phyloP scores from a whole-genome alignment of 2,797 vertebrate species.

The Tragelaphus oryx region DNA sequence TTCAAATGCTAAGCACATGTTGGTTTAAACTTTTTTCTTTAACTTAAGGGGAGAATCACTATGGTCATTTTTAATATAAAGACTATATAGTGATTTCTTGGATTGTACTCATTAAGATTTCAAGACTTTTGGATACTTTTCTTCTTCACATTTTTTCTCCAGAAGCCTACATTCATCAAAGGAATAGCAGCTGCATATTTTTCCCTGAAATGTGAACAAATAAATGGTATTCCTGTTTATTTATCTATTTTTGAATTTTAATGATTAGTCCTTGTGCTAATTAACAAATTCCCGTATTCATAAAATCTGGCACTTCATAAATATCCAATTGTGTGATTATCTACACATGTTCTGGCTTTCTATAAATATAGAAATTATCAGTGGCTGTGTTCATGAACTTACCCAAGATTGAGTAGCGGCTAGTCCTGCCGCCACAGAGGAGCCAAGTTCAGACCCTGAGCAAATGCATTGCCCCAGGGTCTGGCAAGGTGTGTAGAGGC shows the following conservation, averaged over 20 bases:
- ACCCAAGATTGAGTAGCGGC: conserved; percentile 15
- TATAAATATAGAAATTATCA: conserved; percentile 63
- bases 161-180: conserved; percentile 74
- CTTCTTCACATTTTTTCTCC: conserved; percentile 69
- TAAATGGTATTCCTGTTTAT: conserved; percentile 75
- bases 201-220: conserved; percentile 66
- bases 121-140: conserved; percentile 75
- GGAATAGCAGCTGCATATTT: conserved; percentile 79
- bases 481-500: conserved; percentile 53
- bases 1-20: conserved; percentile 71
- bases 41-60: conserved; percentile 57
- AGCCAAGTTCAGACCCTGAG: conserved; percentile 31
- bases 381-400: conserved; percentile 57
- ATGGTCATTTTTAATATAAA: conserved; percentile 77
- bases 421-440: conserved; percentile 11
- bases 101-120: conserved; percentile 73
- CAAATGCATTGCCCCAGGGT: conserved; percentile 46
- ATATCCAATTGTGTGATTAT: conserved; percentile 73
- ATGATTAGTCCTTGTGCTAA: conserved; percentile 72
- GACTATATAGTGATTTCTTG: conserved; percentile 74
- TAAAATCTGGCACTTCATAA: conserved; percentile 71
- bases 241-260: conserved; percentile 77
- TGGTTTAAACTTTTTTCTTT: conserved; percentile 70
- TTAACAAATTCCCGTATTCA: conserved; percentile 66
- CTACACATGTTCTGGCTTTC: conserved; percentile 61